phyloP scores from a whole-genome alignment of 2,797 vertebrate genomes.

The Periophthalmus magnuspinnatus region DNA sequence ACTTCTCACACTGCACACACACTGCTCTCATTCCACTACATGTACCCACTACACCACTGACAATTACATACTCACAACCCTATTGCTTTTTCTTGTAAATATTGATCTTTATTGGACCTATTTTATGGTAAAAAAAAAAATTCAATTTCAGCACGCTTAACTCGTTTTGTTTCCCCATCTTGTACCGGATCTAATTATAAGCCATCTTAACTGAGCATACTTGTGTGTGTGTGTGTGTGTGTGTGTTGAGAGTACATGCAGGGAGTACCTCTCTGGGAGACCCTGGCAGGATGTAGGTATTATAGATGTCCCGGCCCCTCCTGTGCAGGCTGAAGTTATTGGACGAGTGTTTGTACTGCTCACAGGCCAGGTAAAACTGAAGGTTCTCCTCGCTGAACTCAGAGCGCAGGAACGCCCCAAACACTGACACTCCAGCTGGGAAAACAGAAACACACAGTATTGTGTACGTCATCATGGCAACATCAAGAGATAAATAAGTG shows the following conservation, averaged over 20 bases:
- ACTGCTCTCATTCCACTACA: too few species aligned
- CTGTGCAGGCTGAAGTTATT: slow-evolving; percentile 80
- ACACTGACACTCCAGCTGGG: slow-evolving; percentile 77
- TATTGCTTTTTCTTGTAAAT: too few species aligned
- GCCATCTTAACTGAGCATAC: background rate
- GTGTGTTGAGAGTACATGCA: background rate
- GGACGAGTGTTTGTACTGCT: slow-evolving; percentile 80
- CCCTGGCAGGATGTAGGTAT: slow-evolving; percentile 78
- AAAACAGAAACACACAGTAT: background rate
- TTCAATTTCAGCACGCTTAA: too few species aligned
- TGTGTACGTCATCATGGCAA: background rate
- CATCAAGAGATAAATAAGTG: background rate
- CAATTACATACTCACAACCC: too few species aligned
- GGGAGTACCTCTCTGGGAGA: slow-evolving; percentile 79
- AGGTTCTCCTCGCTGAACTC: slow-evolving; percentile 86
- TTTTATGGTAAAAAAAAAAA: too few species aligned
- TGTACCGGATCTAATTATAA: background rate
- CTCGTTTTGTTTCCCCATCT: too few species aligned
- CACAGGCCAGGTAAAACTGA: slow-evolving; percentile 83
- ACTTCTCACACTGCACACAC: too few species aligned
- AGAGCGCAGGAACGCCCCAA: slow-evolving; percentile 80
- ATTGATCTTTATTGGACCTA: too few species aligned
- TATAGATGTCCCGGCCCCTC: slow-evolving; percentile 76
- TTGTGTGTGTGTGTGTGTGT: background rate
- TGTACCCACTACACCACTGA: too few species aligned